A percentile compares a stretch with the other conserved stretches of the same genome.
These are phyloP conservation scores for Tyrannus savana DNA, from an alignment of 2,113 vertebrate genomes.

Conservation along the genomic window DNA sequence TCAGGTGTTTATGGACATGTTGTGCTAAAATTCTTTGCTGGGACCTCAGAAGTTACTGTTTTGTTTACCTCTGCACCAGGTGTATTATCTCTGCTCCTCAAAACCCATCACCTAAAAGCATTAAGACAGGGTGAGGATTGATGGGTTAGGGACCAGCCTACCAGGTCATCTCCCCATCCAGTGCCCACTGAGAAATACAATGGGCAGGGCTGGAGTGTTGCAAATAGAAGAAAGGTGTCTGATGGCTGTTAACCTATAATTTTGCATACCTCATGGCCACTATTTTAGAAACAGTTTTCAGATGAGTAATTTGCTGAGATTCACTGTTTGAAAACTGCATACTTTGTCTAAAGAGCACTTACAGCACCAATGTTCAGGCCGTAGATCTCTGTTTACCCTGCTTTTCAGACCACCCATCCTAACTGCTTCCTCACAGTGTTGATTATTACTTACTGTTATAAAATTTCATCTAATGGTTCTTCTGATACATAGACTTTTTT, in stretches of 20 bases:
- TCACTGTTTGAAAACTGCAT: constrained; percentile 2
- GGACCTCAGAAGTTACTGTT: not conserved
- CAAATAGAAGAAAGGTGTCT: not conserved
- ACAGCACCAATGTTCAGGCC: not conserved
- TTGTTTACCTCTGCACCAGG: not conserved
- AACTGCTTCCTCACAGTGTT: not conserved
- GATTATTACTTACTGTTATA: not conserved
- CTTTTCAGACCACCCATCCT: constrained; percentile 47
- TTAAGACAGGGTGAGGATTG: fast-evolving
- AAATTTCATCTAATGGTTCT: not conserved
- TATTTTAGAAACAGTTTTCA: constrained; percentile 36
- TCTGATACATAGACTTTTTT: not conserved
- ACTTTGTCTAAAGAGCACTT: not conserved
- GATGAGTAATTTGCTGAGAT: not conserved
- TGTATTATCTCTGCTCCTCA: not conserved
- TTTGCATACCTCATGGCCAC: not conserved
- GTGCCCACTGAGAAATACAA: not conserved
- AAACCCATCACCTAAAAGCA: not conserved
- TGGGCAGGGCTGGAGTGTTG: not conserved
- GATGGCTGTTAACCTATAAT: not conserved
- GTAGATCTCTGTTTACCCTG: not conserved
- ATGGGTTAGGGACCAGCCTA: not conserved
- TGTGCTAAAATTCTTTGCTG: not conserved
- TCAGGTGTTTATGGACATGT: not conserved
- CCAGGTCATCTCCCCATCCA: not conserved